Evolutionary conservation across 2,113 vertebrate genomes (phyloP).

Genomic region (Ahaetulla prasina): DNA sequence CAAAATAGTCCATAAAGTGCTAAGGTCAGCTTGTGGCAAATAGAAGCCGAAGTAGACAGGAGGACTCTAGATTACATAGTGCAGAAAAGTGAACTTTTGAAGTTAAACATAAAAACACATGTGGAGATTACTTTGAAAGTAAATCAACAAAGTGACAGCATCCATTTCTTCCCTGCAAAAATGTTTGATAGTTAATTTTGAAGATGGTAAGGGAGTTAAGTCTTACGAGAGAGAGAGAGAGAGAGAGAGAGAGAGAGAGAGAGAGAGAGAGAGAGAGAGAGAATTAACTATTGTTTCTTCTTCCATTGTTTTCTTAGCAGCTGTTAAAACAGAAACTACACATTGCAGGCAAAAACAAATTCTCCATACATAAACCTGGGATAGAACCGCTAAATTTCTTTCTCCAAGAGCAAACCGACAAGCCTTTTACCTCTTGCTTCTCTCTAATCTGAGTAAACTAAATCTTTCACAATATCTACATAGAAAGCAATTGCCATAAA

Average conservation of each 20-base stretch:
- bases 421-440: background rate
- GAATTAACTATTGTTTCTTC: too few relatives aligned
- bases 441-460: background rate
- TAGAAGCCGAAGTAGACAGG: background rate
- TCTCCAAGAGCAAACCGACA: background rate
- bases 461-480: background rate
- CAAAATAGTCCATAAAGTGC: too few relatives aligned
- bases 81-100: background rate
- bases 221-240: background rate
- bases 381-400: background rate
- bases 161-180: background rate
- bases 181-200: background rate
- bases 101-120: background rate
- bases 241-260: background rate
- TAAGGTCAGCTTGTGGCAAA: too few relatives aligned
- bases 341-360: background rate
- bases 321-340: background rate
- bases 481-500: background rate
- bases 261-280: background rate
- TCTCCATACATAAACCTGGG: background rate
- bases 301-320: background rate
- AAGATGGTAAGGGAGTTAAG: background rate
- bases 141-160: background rate
- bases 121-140: too few relatives aligned
- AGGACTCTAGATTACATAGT: background rate